Evolutionary conservation across 2,113 vertebrate genomes (phyloP).

Genomic region (Crotalus helleri): DNA sequence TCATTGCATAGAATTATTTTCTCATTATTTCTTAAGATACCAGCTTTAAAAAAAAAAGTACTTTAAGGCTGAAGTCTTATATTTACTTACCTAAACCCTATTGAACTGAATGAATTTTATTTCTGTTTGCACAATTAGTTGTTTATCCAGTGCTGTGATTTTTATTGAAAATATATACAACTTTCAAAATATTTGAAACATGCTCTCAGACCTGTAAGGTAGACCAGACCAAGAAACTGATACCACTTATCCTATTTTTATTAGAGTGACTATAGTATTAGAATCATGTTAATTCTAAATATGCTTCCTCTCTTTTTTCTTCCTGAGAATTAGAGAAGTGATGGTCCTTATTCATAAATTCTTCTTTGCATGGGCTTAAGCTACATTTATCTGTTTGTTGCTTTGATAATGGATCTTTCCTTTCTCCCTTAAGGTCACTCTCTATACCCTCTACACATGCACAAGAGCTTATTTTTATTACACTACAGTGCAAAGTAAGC

Average conservation of each 20-base stretch:
- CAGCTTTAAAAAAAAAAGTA: neutral
- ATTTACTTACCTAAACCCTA: neutral
- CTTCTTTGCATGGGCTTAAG: neutral
- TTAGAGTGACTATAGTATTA: neutral
- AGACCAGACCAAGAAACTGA: neutral
- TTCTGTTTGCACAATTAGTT: neutral
- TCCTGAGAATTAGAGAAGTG: neutral
- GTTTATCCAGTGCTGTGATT: neutral
- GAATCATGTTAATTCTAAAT: neutral
- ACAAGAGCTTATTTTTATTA: neutral
- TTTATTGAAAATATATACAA: neutral
- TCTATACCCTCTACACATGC: neutral
- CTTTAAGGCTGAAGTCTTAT: neutral
- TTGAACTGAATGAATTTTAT: neutral
- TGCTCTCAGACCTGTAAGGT: neutral
- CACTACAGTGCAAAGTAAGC: neutral
- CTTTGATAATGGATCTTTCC: neutral
- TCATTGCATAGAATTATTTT: neutral
- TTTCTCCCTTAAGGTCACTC: neutral
- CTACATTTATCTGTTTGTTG: neutral
- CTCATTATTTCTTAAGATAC: neutral
- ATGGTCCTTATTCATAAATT: neutral
- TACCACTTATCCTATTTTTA: neutral
- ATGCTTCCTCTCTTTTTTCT: neutral
- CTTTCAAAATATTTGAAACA: neutral